Evolutionary conservation across 2,888 invertebrate species (phyloP).

Genomic region (Rhagonycha fulva): DNA sequence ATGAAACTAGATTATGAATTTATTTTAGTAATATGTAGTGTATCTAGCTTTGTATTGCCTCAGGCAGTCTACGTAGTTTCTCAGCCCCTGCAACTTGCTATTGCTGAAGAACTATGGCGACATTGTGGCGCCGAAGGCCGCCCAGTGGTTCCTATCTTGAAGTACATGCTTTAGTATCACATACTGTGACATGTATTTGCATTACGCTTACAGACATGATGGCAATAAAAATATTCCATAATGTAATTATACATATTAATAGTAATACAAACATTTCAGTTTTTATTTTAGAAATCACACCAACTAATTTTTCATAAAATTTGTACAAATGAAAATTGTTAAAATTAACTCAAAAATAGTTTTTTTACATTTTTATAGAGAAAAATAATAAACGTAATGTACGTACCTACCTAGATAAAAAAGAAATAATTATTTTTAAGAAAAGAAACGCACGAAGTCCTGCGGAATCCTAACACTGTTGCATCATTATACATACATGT

Average conservation of each 20-base stretch:
- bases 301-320: too few species aligned
- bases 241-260: conserved; percentile 19
- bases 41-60: conserved; percentile 25
- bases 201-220: conserved; percentile 31
- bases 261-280: too few species aligned
- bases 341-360: too few species aligned
- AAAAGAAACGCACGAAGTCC: too few species aligned
- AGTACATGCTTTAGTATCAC: conserved; percentile 26
- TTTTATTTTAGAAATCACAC: too few species aligned
- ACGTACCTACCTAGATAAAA: too few species aligned
- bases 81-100: conserved; percentile 16
- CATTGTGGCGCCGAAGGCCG: conserved; percentile 39
- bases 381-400: too few species aligned
- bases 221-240: conserved; percentile 27
- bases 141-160: conserved; percentile 33
- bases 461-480: too few species aligned
- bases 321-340: too few species aligned
- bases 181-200: conserved; percentile 35
- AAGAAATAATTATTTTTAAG: too few species aligned
- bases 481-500: too few species aligned
- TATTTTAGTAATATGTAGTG: neutral
- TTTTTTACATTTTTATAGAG: too few species aligned
- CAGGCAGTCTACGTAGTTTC: conserved; percentile 24
- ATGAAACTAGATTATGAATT: neutral
- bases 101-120: conserved; percentile 31